A percentile compares a stretch with the other conserved stretches of the same genome.
These are phyloP conservation scores for Trissolcus brochymenae DNA, from an alignment of 2,888 invertebrate species.

Conservation along the genomic window DNA sequence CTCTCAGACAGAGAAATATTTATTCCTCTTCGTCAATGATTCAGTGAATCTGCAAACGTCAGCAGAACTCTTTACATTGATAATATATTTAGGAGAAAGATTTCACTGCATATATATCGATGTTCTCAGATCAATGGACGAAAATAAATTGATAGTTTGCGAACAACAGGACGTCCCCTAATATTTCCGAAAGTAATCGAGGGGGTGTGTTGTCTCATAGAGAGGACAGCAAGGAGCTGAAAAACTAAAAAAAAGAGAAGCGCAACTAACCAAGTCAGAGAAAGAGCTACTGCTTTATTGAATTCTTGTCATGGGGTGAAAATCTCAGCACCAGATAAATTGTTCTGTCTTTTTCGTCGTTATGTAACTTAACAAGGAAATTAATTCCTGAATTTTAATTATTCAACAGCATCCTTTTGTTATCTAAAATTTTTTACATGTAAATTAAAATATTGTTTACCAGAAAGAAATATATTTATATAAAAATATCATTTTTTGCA, in stretches of 20 bases:
- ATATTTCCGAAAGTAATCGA: constrained; percentile 77
- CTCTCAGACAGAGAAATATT: too few species aligned
- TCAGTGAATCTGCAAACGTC: constrained; percentile 37
- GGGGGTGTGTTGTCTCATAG: constrained; percentile 70
- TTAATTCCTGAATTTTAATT: constrained; percentile 30
- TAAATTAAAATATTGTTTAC: not conserved
- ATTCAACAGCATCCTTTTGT: constrained; percentile 7
- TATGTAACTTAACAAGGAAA: not conserved
- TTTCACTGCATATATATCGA: constrained; percentile 50
- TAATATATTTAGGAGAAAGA: constrained; percentile 59
- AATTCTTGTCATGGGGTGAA: constrained; percentile 75
- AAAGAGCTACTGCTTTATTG: constrained; percentile 71
- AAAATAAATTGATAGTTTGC: constrained; percentile 76
- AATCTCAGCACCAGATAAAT: constrained; percentile 59
- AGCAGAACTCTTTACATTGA: constrained; percentile 43
- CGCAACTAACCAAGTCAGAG: constrained; percentile 66
- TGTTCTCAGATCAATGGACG: constrained; percentile 62
- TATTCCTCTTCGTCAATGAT: too few species aligned
- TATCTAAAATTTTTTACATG: constrained; percentile 1
- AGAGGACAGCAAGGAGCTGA: constrained; percentile 55
- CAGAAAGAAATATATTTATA: not conserved
- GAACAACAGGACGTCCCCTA: constrained; percentile 76
- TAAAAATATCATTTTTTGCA: not conserved
- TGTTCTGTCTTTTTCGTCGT: constrained; percentile 41
- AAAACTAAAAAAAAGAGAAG: constrained; percentile 68